Base-by-base conservation (phyloP, 1,140 invertebrate genomes). In the Drosophila rufa region DNA sequence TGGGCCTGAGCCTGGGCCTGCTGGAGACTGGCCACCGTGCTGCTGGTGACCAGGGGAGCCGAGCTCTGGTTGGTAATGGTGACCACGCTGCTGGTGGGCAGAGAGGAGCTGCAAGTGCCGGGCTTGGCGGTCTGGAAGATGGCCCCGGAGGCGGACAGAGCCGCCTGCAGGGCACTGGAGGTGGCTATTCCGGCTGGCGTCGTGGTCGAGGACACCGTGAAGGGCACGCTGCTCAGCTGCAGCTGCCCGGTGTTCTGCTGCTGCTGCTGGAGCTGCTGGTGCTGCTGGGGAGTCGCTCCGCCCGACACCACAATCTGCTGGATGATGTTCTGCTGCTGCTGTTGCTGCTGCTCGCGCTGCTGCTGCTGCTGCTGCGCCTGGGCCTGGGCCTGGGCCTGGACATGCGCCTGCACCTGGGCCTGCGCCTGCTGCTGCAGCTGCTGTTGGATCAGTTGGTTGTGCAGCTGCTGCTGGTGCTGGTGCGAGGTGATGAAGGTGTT, bases 191-290 rank as follows among this genome's bases (percentile, higher is more conserved):
- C 90, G 3, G 80, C 93, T 78, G 94, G 80, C 78, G 93, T 89
- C 92, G 94, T 74, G 89, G 94, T 71, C 60, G 93, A 84, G 79
- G 93, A 89, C 85, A 95, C 81, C 43, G 93, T 94, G 78, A 93
- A 82, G 78, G 93, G 91, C 62, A 94, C 76, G 61, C 61, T 80
- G 9, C 59, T 83, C 0, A 87, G 61, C 43, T 86, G 83, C 43
- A 89, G 38, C 45, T 79, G 76, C 9, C 51, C 75, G 3, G 75
- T 22, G 12, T 59, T 78, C 53, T 68, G 82, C 17, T 73, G 81
- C 14, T 61, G 77, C 19, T 60, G 69, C 46, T 80, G 79, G 6
- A 64, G 27, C 53, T 68, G 82, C 15, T 73, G 81, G 9, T 61
- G 77, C 19, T 60, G 74, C 12, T 81, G 74, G n/a, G 48, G 11